Base-by-base conservation (phyloP, 2,113 vertebrate genomes). In the Ceratotherium simum region DNA sequence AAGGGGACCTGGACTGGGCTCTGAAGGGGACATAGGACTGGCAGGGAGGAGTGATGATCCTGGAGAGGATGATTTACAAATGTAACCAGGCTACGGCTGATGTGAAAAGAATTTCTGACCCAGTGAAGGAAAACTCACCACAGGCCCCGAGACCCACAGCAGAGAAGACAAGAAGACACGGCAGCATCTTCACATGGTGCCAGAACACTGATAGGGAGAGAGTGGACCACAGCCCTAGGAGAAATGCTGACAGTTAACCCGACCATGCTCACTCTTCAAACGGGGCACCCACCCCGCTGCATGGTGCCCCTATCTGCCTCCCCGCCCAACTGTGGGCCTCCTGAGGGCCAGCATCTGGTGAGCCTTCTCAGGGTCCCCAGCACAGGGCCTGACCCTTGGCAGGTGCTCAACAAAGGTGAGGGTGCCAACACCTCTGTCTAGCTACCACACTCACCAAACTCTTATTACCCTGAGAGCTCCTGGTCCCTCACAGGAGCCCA, bases 111-210 rank as follows among this genome's bases (percentile, higher is more conserved):
- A 85, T 67, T 56, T 76, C 9, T 48, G n/a, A 72, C 18, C 6
- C 67, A 42, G 64, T 1, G 25, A 56, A 90, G 56, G 48, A 39
- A 95, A 79, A 91, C 96, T 93, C 56, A 95, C 75, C 92, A 62
- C 73, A 42, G 5, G 46, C 84, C 0, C 1, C 1, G 2, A 70
- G 36, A 23, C 46, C 46, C 73, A 86, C 39, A 54, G 46, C 21
- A 20, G 62, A 95, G 39, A 96, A 73, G 64, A 79, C 58, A 25
- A 96, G 90, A 78, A 96, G 36, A 80, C 67, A 82, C 0, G 1
- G 54, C 31, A 82, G 33, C 85, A 91, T 93, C 64, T 20, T 69
- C 85, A 21, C 0, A 18, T 14, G 46, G 16, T 29, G 54, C 25
- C 39, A 21, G 62, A 56, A 75, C 17, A 17, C 23, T 1, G 4